Evolutionary conservation across 2,113 vertebrate species (phyloP), one percentile per base, ranked within the genome.

Genomic region (Onychostruthus taczanowskii): DNA sequence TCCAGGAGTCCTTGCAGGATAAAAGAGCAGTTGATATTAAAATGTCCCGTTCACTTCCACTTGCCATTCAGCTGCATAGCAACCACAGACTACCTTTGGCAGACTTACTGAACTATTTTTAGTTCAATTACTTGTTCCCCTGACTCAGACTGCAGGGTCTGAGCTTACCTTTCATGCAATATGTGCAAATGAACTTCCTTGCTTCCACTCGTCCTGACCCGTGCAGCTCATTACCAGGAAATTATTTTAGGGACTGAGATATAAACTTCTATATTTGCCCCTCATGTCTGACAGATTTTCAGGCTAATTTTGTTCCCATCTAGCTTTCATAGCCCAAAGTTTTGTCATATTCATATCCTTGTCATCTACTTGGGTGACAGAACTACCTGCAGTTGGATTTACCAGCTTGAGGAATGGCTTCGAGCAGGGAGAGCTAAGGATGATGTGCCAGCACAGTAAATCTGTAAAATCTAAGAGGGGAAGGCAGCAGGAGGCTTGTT

Each of bases 1-100:
- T 94, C 62, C 64, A 72, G 70, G 61, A 91, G 80, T 75, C 43
- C 49, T 78, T 61, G 62, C 79, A 72, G 64, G 73, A 75, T 77
- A 43, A 75, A 88, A 86, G 35, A 94, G 88, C 47, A 84, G 79
- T 1, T 73, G 83, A 53, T 95, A 79, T 82, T 82, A 75, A 94
- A 94, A 56, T 35, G 53, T 64, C 90, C 93, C 21, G 15, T 68
- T 92, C 94, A 83, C 70, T 91, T 80, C 63, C 16, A 83, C 66
- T 92, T 89, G 90, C 68, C 76, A 87, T 90, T 94, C 92, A 96
- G 83, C 92, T 89, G 83, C 95, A 64, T 81, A 95, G 94, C 88
- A 94, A 95, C 92, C 35, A 6, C 69, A 64, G 68, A 86, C 44
- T 92, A 94, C 90, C 66, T 94, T 43, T 58, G 53, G 23, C 86